Evolutionary conservation across 2,888 invertebrate genomes (phyloP).

Genomic region (Eupithecia vulgata): DNA sequence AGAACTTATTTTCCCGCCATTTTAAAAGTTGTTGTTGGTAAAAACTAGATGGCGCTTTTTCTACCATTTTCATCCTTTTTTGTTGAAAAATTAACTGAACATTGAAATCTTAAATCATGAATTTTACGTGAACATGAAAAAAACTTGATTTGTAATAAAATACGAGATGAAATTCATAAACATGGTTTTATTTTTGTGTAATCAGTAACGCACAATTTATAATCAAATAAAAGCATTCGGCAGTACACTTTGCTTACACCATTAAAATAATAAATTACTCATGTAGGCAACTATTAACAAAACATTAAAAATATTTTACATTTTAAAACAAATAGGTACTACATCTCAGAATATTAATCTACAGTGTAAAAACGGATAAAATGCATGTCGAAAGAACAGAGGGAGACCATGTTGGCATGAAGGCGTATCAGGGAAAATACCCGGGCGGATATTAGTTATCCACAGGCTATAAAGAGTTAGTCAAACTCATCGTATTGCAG

Average conservation of each 20-base stretch:
- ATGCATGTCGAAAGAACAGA: neutral
- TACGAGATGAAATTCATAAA: neutral
- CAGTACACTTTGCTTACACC: neutral
- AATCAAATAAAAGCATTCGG: neutral
- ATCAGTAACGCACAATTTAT: neutral
- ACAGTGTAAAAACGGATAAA: neutral
- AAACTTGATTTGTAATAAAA: neutral
- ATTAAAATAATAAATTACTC: neutral
- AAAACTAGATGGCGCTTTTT: neutral
- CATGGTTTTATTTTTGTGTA: conserved; percentile 1
- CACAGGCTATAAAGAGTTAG: no score
- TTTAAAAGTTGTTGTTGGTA: no score
- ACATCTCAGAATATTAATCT: neutral
- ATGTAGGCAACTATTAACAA: neutral
- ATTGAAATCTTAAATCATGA: neutral
- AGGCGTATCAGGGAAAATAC: no score
- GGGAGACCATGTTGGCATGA: no score
- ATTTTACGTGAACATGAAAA: neutral
- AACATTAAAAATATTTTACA: neutral
- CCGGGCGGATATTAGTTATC: no score
- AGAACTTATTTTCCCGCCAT: neutral
- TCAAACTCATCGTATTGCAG: no score
- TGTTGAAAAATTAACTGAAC: no score
- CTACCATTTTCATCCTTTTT: no score
- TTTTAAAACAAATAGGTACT: neutral